Percentiles rank a stretch among this genome's conserved stretches.
These are phyloP conservation scores for Porites divaricata DNA, from an alignment of 92 coral and sea anemone species.

Conservation along the genomic window DNA sequence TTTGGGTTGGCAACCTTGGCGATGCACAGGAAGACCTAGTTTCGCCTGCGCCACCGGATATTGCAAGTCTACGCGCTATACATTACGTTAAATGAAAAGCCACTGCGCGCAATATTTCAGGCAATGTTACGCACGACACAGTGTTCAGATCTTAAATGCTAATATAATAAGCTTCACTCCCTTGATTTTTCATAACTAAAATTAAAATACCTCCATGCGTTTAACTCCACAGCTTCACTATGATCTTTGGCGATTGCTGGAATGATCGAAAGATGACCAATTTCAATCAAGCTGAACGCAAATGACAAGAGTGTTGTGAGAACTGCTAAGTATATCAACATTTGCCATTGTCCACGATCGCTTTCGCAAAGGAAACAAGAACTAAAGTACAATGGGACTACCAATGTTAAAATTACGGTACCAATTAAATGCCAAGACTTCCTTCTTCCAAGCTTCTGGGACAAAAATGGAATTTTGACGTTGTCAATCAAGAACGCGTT, in stretches of 20 bases:
- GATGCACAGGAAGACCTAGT: too few relatives aligned
- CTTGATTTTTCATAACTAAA: too few relatives aligned
- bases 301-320: neutral
- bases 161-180: too few relatives aligned
- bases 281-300: neutral
- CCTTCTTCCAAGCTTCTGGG: neutral
- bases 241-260: neutral
- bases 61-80: too few relatives aligned
- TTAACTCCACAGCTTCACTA: neutral
- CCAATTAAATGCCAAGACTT: neutral
- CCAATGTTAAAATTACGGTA: neutral
- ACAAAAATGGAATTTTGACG: neutral
- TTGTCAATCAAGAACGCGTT: neutral
- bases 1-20: too few relatives aligned
- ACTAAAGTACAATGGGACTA: neutral
- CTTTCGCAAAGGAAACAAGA: neutral
- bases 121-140: too few relatives aligned
- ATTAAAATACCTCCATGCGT: neutral
- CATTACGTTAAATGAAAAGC: too few relatives aligned
- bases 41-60: too few relatives aligned
- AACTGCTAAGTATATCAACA: neutral
- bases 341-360: neutral
- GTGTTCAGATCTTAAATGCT: too few relatives aligned
- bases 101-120: too few relatives aligned
- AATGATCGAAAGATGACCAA: neutral